These are phyloP conservation scores for Nasonia giraulti DNA, from an alignment of 1,140 invertebrate genomes.

Conservation along the genomic window DNA sequence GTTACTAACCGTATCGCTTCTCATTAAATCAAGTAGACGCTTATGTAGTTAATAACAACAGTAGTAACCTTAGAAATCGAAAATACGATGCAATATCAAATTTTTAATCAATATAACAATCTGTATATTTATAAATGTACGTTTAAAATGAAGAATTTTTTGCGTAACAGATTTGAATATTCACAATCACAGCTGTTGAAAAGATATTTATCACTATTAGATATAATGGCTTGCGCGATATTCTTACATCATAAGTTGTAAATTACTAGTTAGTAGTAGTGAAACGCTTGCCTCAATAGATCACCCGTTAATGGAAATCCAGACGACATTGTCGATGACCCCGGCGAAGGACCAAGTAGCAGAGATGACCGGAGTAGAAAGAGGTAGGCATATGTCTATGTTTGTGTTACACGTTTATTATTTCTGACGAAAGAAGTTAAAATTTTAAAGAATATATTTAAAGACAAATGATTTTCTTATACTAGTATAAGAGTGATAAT, in stretches of 20 bases:
- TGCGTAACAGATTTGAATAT: too few relatives aligned
- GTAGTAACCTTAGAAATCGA: not conserved
- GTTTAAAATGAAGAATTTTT: not conserved
- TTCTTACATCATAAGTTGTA: slow-evolving; percentile 41
- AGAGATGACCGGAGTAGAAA: slow-evolving; percentile 18
- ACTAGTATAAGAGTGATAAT: too few relatives aligned
- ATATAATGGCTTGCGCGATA: slow-evolving; percentile 1
- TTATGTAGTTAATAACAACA: not conserved
- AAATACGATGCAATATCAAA: not conserved
- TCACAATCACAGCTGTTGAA: too few relatives aligned
- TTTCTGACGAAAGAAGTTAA: not conserved
- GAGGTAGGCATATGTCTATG: slow-evolving; percentile 59
- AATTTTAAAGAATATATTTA: too few relatives aligned
- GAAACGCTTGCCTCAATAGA: slow-evolving; percentile 68
- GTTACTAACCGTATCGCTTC: slow-evolving; percentile 17
- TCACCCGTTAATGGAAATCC: slow-evolving; percentile 53
- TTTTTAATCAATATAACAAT: not conserved
- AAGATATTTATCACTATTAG: not conserved
- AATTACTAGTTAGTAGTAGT: slow-evolving; percentile 62
- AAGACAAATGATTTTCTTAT: too few relatives aligned
- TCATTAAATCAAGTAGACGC: slow-evolving; percentile 26
- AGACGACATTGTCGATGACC: slow-evolving; percentile 54
- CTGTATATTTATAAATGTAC: not conserved
- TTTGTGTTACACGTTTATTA: not conserved
- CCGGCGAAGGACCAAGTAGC: slow-evolving; percentile 61